Conservation (phyloP, 2,113 vertebrate species). For the Panurus biarmicus region DNA sequence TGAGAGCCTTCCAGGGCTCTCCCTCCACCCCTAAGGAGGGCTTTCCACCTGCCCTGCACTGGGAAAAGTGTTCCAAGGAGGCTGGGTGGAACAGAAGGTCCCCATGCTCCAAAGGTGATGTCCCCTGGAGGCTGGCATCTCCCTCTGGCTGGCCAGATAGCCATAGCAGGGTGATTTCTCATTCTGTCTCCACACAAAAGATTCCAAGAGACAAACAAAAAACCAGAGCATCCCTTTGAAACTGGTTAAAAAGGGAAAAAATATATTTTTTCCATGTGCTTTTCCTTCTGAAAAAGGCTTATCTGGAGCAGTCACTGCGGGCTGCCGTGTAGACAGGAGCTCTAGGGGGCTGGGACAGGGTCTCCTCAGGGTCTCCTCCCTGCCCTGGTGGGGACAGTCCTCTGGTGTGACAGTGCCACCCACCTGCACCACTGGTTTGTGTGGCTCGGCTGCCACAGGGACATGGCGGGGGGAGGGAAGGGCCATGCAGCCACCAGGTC, state of each 20-base stretch:
- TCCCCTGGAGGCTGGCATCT: not conserved
- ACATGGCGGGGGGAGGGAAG: not conserved
- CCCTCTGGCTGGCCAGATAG: not conserved
- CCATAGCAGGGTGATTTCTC: not conserved
- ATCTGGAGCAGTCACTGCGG: not conserved
- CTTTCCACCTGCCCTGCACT: not conserved
- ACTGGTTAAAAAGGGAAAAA: not conserved
- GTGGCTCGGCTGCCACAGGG: not conserved
- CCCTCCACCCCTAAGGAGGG: not conserved
- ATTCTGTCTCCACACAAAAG: not conserved
- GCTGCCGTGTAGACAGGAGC: fast-evolving
- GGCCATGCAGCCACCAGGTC: not conserved
- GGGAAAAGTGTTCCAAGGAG: not conserved
- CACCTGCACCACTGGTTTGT: fast-evolving
- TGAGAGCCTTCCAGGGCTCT: not conserved
- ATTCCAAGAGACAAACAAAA: not conserved
- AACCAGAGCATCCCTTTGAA: not conserved
- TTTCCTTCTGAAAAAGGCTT: not conserved
- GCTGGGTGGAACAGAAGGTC: not conserved
- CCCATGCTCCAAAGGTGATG: not conserved
- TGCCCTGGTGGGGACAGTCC: not conserved
- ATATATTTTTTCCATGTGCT: not conserved
- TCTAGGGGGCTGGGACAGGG: not conserved
- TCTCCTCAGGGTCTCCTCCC: not conserved
- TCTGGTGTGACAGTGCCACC: fast-evolving